Base-by-base conservation (phyloP, 2,888 invertebrate species). In the Magallana nippona region DNA sequence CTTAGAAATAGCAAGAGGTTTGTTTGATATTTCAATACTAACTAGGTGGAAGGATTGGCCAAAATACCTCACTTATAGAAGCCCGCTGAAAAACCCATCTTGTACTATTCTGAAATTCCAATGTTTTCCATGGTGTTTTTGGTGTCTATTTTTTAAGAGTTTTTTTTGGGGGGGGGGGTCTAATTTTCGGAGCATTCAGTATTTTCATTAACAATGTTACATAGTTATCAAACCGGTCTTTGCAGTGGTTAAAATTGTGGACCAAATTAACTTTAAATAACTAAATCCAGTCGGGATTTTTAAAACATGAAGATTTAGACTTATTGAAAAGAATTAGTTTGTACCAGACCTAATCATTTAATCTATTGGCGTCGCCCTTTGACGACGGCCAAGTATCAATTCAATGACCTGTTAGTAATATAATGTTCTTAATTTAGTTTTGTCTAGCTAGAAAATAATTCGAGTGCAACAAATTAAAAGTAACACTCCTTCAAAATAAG, bases 261-360 rank as follows among this genome's bases (percentile, higher is more conserved):
- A 71, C 71, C 27, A 71, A 71, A 71, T 71, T 71, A 71, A 71
- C 71, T 71, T 71, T 71, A 71, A 71, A 71, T 71, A 71, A 27
- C 71, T 13, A 71, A 71, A 71, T 71, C 71, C 71, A 11, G 71
- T 71, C 11, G 27, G 71, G 71, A 71, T 71, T 60, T 71, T 32
- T 71, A 71, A 22, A 19, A 71, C 15, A 71, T 71, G 27, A 63
- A 63, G 63, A 27, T 27, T 22, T 13, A 27, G 22, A 27, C 15
- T 44, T 44, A 3, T 44, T 44, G 44, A 71, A 71, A 71, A 71
- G 71, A 71, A 15, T 71, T 71, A 3, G 32, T 19, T 22, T 11
- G 13, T 71, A 27, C 71, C 13, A 71, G 32, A 71, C 27, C 71
- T 71, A 71, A 71, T 71, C 71, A 15, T 27, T 71, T 71, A 71